phyloP scores from a whole-genome alignment of 2,888 invertebrate species.

The Poecilus cupreus region DNA sequence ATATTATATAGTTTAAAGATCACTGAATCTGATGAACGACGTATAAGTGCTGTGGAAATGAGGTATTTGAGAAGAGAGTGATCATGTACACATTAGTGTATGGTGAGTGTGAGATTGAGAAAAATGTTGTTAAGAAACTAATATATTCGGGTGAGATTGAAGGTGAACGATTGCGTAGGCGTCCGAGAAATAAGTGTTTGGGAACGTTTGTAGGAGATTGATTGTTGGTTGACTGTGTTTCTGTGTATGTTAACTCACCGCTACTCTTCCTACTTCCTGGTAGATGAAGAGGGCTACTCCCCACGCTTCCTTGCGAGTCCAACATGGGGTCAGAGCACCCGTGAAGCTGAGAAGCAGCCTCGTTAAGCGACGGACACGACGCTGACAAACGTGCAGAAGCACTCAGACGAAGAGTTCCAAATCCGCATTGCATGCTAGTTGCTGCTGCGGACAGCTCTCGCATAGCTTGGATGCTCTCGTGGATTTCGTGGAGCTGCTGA shows the following conservation, averaged over 20 bases:
- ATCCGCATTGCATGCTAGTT: neutral
- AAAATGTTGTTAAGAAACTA: too few species aligned
- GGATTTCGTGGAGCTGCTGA: conserved; percentile 83
- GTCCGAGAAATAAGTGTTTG: too few species aligned
- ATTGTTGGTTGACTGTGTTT: too few species aligned
- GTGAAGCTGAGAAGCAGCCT: conserved; percentile 69
- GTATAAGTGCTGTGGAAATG: too few species aligned
- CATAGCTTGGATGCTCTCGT: conserved; percentile 86
- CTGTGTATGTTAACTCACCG: conserved; percentile 72
- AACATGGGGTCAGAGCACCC: conserved; percentile 68
- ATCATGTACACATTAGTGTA: too few species aligned
- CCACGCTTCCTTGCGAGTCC: conserved; percentile 75
- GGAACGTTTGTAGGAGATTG: too few species aligned
- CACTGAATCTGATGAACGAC: too few species aligned
- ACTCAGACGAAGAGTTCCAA: conserved; percentile 67
- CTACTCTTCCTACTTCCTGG: conserved; percentile 80
- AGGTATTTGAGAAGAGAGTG: too few species aligned
- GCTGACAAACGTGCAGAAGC: conserved; percentile 78
- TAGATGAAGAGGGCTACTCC: conserved; percentile 71
- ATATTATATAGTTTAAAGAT: too few species aligned
- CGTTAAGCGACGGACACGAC: conserved; percentile 84
- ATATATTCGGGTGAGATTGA: too few species aligned
- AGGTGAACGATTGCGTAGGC: too few species aligned
- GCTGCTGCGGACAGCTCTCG: conserved; percentile 75
- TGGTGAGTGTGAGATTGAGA: too few species aligned